Conservation (phyloP, 30 jellyfish, hydroid and myxozoan genomes). For the Aurelia sp. region DNA sequence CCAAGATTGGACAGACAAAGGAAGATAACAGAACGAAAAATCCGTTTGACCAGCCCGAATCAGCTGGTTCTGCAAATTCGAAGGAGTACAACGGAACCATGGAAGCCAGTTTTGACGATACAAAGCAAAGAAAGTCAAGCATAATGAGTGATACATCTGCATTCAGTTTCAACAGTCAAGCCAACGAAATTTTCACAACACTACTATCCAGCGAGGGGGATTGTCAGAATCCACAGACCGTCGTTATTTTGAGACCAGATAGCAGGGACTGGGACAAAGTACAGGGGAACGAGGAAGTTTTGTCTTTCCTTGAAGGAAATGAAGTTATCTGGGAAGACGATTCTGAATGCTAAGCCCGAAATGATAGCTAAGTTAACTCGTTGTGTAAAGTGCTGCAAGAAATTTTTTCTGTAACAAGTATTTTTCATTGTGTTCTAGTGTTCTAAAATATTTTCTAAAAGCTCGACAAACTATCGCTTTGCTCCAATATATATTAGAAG, state of each 20-base stretch:
- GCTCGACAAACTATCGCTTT: too few species aligned
- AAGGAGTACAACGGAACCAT: not conserved
- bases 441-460: too few species aligned
- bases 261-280: conserved; percentile 2
- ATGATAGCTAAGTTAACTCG: too few species aligned
- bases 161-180: conserved; percentile 63
- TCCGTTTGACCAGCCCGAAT: not conserved
- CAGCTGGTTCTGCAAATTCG: not conserved
- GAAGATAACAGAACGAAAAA: too few species aligned
- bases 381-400: too few species aligned
- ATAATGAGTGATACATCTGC: conserved; percentile 46
- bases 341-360: too few species aligned
- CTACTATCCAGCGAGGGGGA: conserved; percentile 46
- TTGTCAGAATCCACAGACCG: conserved; percentile 1
- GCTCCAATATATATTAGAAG: too few species aligned
- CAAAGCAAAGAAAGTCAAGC: conserved; percentile 33
- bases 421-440: too few species aligned
- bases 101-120: not conserved
- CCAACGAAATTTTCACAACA: conserved; percentile 45
- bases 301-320: too few species aligned
- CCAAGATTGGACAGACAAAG: too few species aligned
- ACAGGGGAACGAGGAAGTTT: not conserved
- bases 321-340: too few species aligned
- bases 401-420: too few species aligned
- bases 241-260: conserved; percentile 15